These are phyloP conservation scores for Dynastes maya DNA, from an alignment of 2,888 invertebrate genomes.

Conservation along the genomic window DNA sequence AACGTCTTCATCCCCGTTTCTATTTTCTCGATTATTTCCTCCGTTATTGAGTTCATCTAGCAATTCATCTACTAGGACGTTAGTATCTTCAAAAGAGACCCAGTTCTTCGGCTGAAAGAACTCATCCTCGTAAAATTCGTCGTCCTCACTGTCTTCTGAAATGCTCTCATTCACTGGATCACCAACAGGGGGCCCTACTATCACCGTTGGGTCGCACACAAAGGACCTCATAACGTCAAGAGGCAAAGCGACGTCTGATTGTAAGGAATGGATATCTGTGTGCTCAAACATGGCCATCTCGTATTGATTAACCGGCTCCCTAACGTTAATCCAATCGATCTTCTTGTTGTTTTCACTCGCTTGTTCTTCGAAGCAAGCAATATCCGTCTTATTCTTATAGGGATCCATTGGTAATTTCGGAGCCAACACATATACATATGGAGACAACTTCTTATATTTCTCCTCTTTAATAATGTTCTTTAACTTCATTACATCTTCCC, in stretches of 20 bases:
- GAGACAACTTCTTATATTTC: not conserved
- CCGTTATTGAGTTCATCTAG: not conserved
- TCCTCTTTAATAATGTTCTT: conserved; percentile 42
- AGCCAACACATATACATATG: conserved; percentile 11
- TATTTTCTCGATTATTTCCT: not conserved
- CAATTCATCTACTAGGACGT: not conserved
- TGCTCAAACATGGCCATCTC: conserved; percentile 55
- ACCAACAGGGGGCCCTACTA: not conserved
- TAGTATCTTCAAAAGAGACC: not conserved
- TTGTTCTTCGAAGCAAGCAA: not conserved
- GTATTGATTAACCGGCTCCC: conserved; percentile 53
- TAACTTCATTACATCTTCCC: conserved; percentile 37
- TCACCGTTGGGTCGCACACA: not conserved
- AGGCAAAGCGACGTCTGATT: conserved; percentile 13
- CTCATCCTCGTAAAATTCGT: not conserved
- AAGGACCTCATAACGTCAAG: not conserved
- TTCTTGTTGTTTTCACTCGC: conserved; percentile 31
- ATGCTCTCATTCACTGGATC: not conserved
- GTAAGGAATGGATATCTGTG: conserved; percentile 33
- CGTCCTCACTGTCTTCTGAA: not conserved
- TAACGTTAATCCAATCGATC: conserved; percentile 50
- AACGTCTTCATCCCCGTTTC: not conserved
- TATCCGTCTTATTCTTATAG: conserved; percentile 9
- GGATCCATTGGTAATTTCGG: conserved; percentile 28
- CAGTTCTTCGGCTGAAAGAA: not conserved